A percentile compares a stretch with the other conserved stretches of the same genome.
Evolutionary conservation across 2,888 invertebrate species (phyloP).

Genomic region (Hedychridium roseum): DNA sequence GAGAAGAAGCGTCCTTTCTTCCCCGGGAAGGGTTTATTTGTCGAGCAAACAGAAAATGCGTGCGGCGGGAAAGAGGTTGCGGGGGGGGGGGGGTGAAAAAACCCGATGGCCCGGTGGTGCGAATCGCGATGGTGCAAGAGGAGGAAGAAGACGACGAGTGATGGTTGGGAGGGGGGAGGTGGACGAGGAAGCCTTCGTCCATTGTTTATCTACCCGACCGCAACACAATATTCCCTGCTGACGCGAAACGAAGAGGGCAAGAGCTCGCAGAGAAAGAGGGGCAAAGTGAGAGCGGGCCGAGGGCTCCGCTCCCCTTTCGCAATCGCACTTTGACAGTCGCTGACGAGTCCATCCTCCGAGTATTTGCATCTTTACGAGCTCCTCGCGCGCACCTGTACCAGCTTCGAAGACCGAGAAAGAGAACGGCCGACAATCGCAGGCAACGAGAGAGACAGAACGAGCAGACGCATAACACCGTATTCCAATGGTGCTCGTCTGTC

Average conservation of each 20-base stretch:
- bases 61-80: conserved; percentile 20
- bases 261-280: no score
- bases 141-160: conserved; percentile 4
- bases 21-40: conserved; percentile 46
- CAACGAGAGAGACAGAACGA: neutral
- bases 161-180: conserved; percentile 1
- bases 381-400: conserved; percentile 18
- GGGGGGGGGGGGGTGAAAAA: no score
- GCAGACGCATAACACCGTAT: conserved; percentile 5
- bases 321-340: conserved; percentile 56
- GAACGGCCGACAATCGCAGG: neutral
- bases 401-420: conserved; percentile 17
- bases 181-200: conserved; percentile 23
- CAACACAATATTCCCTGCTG: conserved; percentile 47
- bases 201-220: conserved; percentile 52
- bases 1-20: conserved; percentile 7
- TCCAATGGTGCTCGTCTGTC: conserved; percentile 23
- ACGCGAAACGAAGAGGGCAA: conserved; percentile 22
- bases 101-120: no score
- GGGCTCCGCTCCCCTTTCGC: conserved; percentile 37
- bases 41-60: conserved; percentile 46
- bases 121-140: conserved; percentile 17
- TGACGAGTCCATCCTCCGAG: conserved; percentile 54
- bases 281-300: conserved; percentile 22
- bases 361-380: conserved; percentile 61